Base-by-base conservation (phyloP, 2,113 vertebrate species). In the Sturnus vulgaris region DNA sequence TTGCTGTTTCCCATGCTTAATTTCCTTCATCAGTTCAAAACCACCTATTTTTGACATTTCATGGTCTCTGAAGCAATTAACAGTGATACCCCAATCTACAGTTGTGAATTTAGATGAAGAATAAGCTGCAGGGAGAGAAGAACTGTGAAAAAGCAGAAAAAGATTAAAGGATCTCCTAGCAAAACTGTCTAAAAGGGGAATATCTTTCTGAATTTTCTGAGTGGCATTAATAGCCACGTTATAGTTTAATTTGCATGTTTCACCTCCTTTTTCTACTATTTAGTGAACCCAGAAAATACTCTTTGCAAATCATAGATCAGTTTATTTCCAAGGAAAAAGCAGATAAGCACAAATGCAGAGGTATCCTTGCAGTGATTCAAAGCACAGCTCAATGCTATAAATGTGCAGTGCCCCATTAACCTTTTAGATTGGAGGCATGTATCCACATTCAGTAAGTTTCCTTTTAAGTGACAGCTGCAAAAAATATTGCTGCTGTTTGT, bases 31-130 rank as follows among this genome's bases (percentile, higher is more conserved):
- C 71, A 82, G 19, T 92, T 95, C 92, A 95, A 91, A 90, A 47
- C 57, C 88, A 78, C 57, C 72, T 93, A 78, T 95, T 94, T 82
- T 79, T 82, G 64, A 91, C 31, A 7, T 88, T 72, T 91, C 39
- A 23, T 10, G 14, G 59, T 94, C 85, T 96, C 90, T 88, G 75
- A 95, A 88, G 92, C 82, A 96, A 95, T 83, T 96, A 95, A 88
- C 3, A 10, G 55, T 85, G 78, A 79, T 91, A 69, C 70, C 42
- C 59, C n/a, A 82, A 71, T 71, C 25, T 86, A 56, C 53, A 69
- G 53, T 56, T 49, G 11, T 91, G 83, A 95, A 95, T 92, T 95
- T 79, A 90, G 73, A 86, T 91, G 70, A 91, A 49, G 57, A 87
- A 79, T 71, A 78, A 86, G 15, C 77, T 84, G 31, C 61, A 79